Evolutionary conservation across 2,797 vertebrate species (phyloP).

Genomic region (Anguilla marmorata): DNA sequence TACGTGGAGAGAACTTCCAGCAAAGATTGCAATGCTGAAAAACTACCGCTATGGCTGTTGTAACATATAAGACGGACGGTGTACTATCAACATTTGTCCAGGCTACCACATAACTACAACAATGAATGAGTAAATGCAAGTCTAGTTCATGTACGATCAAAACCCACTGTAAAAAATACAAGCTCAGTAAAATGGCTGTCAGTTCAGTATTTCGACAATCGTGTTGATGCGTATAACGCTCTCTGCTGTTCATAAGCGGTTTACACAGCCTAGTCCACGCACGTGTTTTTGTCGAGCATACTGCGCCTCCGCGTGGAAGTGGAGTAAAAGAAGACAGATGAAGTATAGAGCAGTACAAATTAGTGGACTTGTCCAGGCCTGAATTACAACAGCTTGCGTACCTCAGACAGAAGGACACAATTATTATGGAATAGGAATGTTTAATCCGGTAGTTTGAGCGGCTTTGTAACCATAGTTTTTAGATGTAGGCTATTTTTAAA

Average conservation of each 20-base stretch:
- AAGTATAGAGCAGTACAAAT: not conserved
- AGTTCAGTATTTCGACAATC: not conserved
- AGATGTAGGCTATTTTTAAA: not conserved
- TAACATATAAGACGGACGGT: not conserved
- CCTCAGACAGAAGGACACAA: not conserved
- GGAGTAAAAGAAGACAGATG: not conserved
- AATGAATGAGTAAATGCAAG: not conserved
- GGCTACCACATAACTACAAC: not conserved
- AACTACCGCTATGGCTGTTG: not conserved
- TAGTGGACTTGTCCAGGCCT: not conserved
- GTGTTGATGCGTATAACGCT: not conserved
- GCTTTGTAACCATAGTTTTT: not conserved
- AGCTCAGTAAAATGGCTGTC: constrained; percentile 16
- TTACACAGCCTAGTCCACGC: not conserved
- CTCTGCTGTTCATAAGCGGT: not conserved
- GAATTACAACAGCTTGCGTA: not conserved
- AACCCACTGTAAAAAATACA: not conserved
- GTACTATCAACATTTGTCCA: not conserved
- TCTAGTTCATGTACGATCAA: not conserved
- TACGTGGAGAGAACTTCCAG: not conserved
- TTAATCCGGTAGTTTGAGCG: not conserved
- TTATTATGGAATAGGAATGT: not conserved
- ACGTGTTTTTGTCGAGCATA: not conserved
- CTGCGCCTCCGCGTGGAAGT: not conserved
- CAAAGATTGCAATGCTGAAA: not conserved